Evolutionary conservation across 2,888 invertebrate genomes (phyloP).

Genomic region (Drosophila kanekoi): DNA sequence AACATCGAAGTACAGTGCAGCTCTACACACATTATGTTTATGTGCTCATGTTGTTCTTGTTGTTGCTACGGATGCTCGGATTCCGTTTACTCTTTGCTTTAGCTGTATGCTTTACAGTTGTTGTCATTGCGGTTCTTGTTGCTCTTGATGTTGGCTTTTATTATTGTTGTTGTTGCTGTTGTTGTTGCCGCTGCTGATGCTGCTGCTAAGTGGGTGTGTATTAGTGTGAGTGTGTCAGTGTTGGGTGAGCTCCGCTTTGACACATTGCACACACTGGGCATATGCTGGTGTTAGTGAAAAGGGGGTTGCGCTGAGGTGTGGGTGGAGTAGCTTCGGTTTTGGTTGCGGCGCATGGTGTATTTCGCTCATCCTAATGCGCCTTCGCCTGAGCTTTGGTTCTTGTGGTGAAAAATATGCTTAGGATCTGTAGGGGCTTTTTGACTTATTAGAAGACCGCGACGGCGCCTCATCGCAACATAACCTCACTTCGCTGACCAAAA

Average conservation of each 20-base stretch:
- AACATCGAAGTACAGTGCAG: slow-evolving; percentile 72
- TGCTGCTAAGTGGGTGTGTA: slow-evolving; percentile 61
- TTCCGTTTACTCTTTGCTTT: slow-evolving; percentile 69
- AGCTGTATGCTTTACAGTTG: slow-evolving; percentile 69
- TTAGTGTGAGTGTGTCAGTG: slow-evolving; percentile 17
- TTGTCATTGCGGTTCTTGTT: slow-evolving; percentile 77
- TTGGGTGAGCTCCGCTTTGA: slow-evolving; percentile 52
- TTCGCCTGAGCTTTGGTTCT: slow-evolving; percentile 42
- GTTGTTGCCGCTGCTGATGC: slow-evolving; percentile 46
- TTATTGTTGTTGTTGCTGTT: slow-evolving; percentile 43
- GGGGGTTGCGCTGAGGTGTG: slow-evolving; percentile 2
- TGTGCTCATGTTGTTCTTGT: slow-evolving; percentile 45
- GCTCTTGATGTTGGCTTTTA: slow-evolving; percentile 68
- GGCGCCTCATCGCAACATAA: slow-evolving; percentile 56
- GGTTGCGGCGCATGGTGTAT: slow-evolving; percentile 45
- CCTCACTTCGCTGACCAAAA: slow-evolving; percentile 64
- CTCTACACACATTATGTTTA: slow-evolving; percentile 67
- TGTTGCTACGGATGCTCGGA: slow-evolving; percentile 65
- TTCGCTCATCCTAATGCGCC: slow-evolving; percentile 25
- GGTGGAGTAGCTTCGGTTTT: slow-evolving; percentile 30
- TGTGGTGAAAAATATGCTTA: slow-evolving; percentile 64
- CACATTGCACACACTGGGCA: slow-evolving; percentile 60
- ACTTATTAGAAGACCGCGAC: slow-evolving; percentile 61
- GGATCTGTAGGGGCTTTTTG: slow-evolving; percentile 54
- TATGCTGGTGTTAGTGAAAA: slow-evolving; percentile 16